Conservation (phyloP, 2,113 vertebrate genomes). For the Trogon surrucura region DNA sequence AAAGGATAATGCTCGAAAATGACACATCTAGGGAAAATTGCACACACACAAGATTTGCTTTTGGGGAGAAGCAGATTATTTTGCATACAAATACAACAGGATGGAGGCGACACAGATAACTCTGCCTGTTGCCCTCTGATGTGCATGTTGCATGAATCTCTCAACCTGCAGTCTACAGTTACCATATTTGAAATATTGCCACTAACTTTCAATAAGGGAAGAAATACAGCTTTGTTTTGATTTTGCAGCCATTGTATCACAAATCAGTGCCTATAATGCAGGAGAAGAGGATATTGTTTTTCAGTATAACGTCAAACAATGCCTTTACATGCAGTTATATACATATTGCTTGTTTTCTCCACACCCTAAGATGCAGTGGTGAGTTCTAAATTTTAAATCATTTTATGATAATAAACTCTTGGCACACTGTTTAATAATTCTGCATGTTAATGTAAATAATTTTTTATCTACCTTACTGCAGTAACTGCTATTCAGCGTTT, state of each 20-base stretch:
- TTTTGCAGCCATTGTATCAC: background rate
- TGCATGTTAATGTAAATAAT: background rate
- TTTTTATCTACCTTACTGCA: conserved; percentile 30
- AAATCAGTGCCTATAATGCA: conserved; percentile 3
- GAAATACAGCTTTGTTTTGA: conserved; percentile 10
- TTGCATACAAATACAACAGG: background rate
- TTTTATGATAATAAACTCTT: conserved; percentile 6
- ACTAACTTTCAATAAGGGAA: background rate
- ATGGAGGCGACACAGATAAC: background rate
- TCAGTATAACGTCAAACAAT: background rate
- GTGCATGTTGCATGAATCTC: background rate
- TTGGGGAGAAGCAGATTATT: background rate
- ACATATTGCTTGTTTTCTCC: background rate
- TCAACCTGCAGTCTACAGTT: background rate
- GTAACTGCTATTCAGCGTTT: background rate
- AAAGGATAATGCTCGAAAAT: background rate
- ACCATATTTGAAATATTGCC: background rate
- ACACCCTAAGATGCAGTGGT: background rate
- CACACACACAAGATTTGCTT: background rate
- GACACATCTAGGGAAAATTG: background rate
- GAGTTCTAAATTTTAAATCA: conserved; percentile 18
- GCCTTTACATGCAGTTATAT: background rate
- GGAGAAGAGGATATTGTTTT: background rate
- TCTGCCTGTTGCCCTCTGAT: background rate
- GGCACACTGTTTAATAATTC: conserved; percentile 18